Conservation (phyloP, 1,140 invertebrate species). For the Macrostomum lignano region DNA sequence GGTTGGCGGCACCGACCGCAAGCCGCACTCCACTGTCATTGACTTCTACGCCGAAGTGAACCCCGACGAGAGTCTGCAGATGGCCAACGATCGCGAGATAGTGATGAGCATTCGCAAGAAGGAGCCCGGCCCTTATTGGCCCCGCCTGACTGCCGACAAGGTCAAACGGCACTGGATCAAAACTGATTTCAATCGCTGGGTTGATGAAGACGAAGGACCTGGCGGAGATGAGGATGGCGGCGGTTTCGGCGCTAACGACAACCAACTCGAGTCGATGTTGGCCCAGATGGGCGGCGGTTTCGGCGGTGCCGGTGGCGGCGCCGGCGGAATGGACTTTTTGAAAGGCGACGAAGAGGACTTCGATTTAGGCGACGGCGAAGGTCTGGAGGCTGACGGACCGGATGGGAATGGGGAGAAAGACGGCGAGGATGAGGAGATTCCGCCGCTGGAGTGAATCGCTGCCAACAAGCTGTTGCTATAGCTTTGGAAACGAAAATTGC, state of each 20-base stretch:
- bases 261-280: constrained; percentile 7
- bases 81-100: constrained; percentile 33
- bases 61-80: constrained; percentile 36
- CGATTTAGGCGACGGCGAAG: constrained; percentile 6
- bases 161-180: constrained; percentile 60
- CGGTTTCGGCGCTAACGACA: too few species aligned
- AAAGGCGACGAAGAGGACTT: constrained; percentile 7
- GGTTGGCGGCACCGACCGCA: constrained; percentile 49
- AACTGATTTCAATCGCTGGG: constrained; percentile 83
- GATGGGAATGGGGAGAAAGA: too few species aligned
- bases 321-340: constrained; percentile 23
- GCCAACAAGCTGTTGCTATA: too few species aligned
- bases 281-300: constrained; percentile 7
- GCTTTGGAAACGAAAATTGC: too few species aligned
- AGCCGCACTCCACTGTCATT: constrained; percentile 52
- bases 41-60: constrained; percentile 51
- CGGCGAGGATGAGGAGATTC: too few species aligned
- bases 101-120: constrained; percentile 47
- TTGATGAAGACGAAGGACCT: constrained; percentile 60
- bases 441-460: too few species aligned
- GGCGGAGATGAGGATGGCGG: constrained; percentile 32
- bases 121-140: constrained; percentile 50
- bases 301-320: constrained; percentile 12
- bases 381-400: too few species aligned
- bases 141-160: too few species aligned